phyloP scores from a whole-genome alignment of 2,888 invertebrate genomes.

The Pristionchus entomophagus region DNA sequence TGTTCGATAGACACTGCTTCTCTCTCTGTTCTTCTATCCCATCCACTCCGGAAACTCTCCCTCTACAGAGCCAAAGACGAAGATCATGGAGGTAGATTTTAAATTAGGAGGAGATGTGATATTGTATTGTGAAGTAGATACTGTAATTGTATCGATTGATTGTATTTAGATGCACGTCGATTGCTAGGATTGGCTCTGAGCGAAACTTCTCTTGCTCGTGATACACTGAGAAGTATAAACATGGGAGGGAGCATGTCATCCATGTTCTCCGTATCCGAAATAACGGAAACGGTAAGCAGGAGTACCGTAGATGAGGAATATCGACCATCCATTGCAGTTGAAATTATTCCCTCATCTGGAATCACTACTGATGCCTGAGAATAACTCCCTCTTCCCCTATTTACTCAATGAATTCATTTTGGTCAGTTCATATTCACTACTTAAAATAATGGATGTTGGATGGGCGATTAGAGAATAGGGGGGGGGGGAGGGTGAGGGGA shows the following conservation, averaged over 20 bases:
- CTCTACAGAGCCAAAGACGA: slow-evolving; percentile 38
- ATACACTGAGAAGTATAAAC: slow-evolving; percentile 26
- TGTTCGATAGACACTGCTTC: background rate
- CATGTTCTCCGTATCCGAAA: background rate
- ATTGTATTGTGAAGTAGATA: background rate
- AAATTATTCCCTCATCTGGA: slow-evolving; percentile 6
- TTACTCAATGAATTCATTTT: background rate
- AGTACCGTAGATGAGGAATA: background rate
- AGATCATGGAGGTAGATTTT: background rate
- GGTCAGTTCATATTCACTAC: no score
- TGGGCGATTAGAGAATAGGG: no score
- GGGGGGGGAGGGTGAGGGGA: no score
- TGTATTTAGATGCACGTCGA: background rate
- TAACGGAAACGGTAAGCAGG: background rate
- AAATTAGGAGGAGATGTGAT: background rate
- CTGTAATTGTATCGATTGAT: slow-evolving; percentile 2
- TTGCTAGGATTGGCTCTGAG: background rate
- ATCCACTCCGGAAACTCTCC: slow-evolving; percentile 33
- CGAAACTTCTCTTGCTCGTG: background rate
- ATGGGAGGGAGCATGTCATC: slow-evolving; percentile 34
- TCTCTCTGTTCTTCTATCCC: slow-evolving; percentile 1
- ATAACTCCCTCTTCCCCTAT: background rate
- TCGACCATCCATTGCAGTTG: slow-evolving; percentile 10
- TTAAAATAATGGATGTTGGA: no score
- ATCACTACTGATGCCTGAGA: slow-evolving; percentile 27